These are phyloP conservation scores for Portunus trituberculatus DNA, from an alignment of 1,140 invertebrate genomes.

Conservation along the genomic window DNA sequence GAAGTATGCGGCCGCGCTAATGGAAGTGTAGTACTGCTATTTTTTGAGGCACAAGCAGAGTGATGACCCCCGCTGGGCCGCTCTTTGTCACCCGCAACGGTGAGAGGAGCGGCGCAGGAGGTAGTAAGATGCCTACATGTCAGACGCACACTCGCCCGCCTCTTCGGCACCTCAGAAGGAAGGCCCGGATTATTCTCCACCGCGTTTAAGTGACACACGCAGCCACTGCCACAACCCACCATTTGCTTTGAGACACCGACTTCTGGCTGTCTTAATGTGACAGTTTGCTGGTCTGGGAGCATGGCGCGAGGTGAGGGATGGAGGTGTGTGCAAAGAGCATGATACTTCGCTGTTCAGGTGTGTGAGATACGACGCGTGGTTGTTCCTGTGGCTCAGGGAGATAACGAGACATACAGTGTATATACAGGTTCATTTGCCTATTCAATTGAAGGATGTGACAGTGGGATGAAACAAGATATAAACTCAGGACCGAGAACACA, in stretches of 20 bases:
- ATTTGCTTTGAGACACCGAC: constrained; percentile 10
- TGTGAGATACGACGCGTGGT: not conserved
- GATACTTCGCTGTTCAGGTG: no score
- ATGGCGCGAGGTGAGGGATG: not conserved
- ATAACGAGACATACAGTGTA: not conserved
- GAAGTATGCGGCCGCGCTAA: not conserved
- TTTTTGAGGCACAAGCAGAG: not conserved
- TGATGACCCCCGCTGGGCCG: not conserved
- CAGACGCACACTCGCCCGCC: not conserved
- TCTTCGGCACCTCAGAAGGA: not conserved
- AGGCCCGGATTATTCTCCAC: not conserved
- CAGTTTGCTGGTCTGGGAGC: not conserved
- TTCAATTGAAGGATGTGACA: not conserved
- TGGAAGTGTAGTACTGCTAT: constrained; percentile 22
- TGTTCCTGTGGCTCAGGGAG: not conserved
- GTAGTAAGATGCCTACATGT: constrained; percentile 20
- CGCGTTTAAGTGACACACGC: not conserved
- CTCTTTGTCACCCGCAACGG: not conserved
- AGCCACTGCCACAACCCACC: not conserved
- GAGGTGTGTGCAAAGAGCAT: not conserved
- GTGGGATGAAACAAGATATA: not conserved
- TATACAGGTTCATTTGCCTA: not conserved
- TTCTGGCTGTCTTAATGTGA: not conserved
- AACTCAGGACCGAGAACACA: not conserved
- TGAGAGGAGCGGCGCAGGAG: not conserved